These are phyloP conservation scores for Platycercus adscitus DNA, from an alignment of 2,113 vertebrate species.

Conservation along the genomic window DNA sequence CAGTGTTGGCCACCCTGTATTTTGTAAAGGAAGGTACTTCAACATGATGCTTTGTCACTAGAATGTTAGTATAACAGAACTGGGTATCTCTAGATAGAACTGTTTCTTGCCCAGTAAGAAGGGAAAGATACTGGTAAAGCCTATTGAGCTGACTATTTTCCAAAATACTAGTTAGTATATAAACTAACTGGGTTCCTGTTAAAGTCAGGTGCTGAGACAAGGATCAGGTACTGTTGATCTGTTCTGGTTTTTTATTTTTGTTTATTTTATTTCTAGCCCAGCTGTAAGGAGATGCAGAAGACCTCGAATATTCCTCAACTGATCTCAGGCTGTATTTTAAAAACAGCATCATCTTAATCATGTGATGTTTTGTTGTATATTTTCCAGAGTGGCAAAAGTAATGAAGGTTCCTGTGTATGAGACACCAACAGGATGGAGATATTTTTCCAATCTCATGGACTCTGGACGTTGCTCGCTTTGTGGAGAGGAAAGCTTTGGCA, in stretches of 20 bases:
- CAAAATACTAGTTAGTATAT: neutral
- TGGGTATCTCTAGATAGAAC: neutral
- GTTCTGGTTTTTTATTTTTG: neutral
- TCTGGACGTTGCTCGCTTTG: slow-evolving; percentile 95
- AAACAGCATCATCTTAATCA: fast-evolving
- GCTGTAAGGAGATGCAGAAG: neutral
- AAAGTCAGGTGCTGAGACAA: neutral
- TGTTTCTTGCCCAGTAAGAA: neutral
- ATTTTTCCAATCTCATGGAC: slow-evolving; percentile 98
- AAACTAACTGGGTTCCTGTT: neutral
- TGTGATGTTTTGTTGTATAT: neutral
- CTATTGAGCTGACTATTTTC: neutral
- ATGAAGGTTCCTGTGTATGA: slow-evolving; percentile 97
- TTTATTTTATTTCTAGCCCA: neutral
- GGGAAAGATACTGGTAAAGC: neutral
- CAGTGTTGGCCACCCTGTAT: neutral
- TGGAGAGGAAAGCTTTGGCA: slow-evolving; percentile 98
- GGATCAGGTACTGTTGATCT: neutral
- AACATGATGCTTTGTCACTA: neutral
- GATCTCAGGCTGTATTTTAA: neutral
- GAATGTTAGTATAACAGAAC: neutral
- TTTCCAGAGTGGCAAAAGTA: slow-evolving; percentile 91
- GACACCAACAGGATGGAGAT: slow-evolving; percentile 96
- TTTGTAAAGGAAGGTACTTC: neutral
- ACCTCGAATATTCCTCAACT: neutral